Percentiles rank a stretch among this genome's conserved stretches.
Conservation (phyloP, 2,113 vertebrate species). For the Erythrolamprus reginae region DNA sequence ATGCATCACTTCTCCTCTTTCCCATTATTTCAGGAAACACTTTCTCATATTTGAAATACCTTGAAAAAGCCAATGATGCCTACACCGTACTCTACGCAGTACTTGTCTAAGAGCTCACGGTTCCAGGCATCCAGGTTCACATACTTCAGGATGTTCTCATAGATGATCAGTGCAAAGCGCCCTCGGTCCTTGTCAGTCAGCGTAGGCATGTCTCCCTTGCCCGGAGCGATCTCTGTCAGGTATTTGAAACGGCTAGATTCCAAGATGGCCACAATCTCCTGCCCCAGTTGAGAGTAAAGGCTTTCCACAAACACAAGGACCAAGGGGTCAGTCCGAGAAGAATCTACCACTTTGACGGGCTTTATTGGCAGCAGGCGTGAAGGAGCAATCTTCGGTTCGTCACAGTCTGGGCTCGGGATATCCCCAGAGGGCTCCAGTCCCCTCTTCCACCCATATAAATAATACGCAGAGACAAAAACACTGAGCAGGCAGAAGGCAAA, state of each 20-base stretch:
- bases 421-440: conserved; percentile 88
- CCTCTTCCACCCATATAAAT: conserved; percentile 95
- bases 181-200: conserved; percentile 90
- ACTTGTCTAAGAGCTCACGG: conserved; percentile 96
- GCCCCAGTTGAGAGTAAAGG: conserved; percentile 94
- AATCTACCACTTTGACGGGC: conserved; percentile 69
- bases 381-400: conserved; percentile 80
- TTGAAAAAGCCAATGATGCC: conserved; percentile 98
- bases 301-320: conserved; percentile 97
- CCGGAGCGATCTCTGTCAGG: conserved; percentile 91
- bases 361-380: conserved; percentile 83
- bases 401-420: conserved; percentile 70
- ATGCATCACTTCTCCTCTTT: too few species aligned
- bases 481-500: conserved; percentile 93
- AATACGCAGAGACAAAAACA: conserved; percentile 94
- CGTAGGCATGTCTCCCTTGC: conserved; percentile 97
- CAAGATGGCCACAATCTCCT: conserved; percentile 96
- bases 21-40: neutral
- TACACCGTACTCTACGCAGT: conserved; percentile 95
- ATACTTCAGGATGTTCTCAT: conserved; percentile 96
- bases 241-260: conserved; percentile 94
- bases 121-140: conserved; percentile 98
- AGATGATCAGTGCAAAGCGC: conserved; percentile 91
- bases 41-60: conserved; percentile 60
- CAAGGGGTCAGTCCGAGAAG: conserved; percentile 86